A percentile compares a stretch with the other conserved stretches of the same genome.
Evolutionary conservation across 2,113 vertebrate species (phyloP).

Genomic region (Dipodomys stephensi): DNA sequence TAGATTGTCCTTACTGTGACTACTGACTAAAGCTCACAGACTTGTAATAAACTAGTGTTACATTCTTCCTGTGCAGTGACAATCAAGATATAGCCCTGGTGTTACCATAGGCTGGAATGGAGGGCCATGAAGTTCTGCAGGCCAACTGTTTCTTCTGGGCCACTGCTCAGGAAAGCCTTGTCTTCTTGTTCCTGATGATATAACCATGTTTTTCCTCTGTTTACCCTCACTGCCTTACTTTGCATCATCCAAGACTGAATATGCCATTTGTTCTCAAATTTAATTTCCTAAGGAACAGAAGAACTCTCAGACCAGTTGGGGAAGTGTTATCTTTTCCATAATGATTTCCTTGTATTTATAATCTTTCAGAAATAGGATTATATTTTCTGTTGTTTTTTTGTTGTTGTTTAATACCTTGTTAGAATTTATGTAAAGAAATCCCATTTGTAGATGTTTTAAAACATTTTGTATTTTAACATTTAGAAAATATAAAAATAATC

Average conservation of each 20-base stretch:
- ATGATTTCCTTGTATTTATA: neutral
- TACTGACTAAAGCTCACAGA: neutral
- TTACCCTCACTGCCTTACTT: neutral
- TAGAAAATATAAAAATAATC: neutral
- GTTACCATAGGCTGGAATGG: accelerated
- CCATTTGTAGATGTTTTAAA: constrained; percentile 13
- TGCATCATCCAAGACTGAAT: neutral
- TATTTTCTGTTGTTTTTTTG: neutral
- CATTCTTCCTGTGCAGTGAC: neutral
- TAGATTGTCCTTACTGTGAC: neutral
- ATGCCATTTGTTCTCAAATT: neutral
- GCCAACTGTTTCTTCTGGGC: neutral
- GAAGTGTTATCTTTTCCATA: neutral
- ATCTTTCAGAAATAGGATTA: neutral
- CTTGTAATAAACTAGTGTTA: neutral
- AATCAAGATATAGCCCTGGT: accelerated
- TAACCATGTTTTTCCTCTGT: neutral
- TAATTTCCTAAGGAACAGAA: neutral
- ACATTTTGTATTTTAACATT: neutral
- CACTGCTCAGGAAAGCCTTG: neutral
- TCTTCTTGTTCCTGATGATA: neutral
- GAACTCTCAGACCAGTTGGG: neutral
- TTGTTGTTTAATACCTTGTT: neutral
- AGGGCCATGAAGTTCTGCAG: accelerated
- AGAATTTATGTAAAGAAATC: constrained; percentile 29